Percentiles rank a stretch among this genome's conserved stretches.
Evolutionary conservation across 1,140 invertebrate species (phyloP).

Genomic region (Glomeris maerens): DNA sequence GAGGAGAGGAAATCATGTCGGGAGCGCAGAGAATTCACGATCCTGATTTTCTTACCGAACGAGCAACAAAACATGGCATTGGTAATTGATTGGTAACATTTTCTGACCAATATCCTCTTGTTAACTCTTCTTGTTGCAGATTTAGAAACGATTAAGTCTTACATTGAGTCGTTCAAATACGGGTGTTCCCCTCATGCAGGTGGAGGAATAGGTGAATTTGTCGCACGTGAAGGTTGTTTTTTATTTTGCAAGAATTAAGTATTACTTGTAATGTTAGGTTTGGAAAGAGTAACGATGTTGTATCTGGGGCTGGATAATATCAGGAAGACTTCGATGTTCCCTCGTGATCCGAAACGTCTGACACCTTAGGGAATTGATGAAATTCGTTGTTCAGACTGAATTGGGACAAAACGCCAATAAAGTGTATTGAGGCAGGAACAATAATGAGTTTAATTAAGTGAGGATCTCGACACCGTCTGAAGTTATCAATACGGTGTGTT

Average conservation of each 20-base stretch:
- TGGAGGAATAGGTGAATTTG: constrained; percentile 71
- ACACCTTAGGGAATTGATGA: constrained; percentile 60
- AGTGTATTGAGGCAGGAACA: too few species aligned
- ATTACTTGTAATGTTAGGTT: constrained; percentile 27
- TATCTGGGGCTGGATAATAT: constrained; percentile 96
- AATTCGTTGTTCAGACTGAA: neutral
- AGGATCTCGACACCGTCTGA: constrained; percentile 32
- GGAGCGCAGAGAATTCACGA: constrained; percentile 97
- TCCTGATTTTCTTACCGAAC: constrained; percentile 68
- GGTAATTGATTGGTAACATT: constrained; percentile 39
- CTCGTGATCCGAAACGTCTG: constrained; percentile 89
- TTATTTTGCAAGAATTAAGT: constrained; percentile 6
- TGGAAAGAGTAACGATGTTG: constrained; percentile 96
- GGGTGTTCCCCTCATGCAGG: constrained; percentile 96
- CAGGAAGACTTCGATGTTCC: constrained; percentile 95
- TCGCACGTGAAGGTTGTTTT: neutral
- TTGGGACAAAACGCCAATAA: neutral
- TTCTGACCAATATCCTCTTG: neutral
- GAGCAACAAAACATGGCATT: constrained; percentile 79
- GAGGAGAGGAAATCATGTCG: constrained; percentile 96
- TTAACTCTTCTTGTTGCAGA: constrained; percentile 42
- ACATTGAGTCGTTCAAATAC: constrained; percentile 93
- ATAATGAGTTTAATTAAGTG: constrained; percentile 10
- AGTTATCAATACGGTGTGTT: constrained; percentile 81
- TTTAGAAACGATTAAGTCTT: constrained; percentile 79